Conservation (phyloP, 2,888 invertebrate genomes). For the Sarcophaga caerulescens region DNA sequence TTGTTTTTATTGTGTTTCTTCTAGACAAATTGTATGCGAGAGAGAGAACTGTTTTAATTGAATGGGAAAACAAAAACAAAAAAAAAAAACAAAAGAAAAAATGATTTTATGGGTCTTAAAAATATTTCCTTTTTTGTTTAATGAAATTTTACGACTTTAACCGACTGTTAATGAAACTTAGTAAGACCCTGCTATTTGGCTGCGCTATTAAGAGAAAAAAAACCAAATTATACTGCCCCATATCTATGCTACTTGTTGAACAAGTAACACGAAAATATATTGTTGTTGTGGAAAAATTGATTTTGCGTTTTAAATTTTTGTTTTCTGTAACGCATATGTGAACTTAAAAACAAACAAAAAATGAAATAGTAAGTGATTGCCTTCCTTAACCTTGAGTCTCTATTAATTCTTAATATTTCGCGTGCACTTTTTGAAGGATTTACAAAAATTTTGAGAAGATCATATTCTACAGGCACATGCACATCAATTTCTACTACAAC, state of each 20-base stretch:
- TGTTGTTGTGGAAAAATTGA: conserved; percentile 23
- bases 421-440: too few relatives aligned
- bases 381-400: conserved; percentile 52
- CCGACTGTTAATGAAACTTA: conserved; percentile 45
- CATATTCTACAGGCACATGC: too few relatives aligned
- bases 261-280: conserved; percentile 3
- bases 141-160: conserved; percentile 64
- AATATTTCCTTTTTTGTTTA: conserved; percentile 45
- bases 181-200: background rate
- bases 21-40: background rate
- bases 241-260: conserved; percentile 22
- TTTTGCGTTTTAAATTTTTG: conserved; percentile 53
- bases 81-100: background rate
- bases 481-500: too few relatives aligned
- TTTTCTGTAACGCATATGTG: conserved; percentile 55
- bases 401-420: conserved; percentile 21
- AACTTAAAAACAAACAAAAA: conserved; percentile 33
- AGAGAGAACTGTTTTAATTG: background rate
- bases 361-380: conserved; percentile 44
- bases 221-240: background rate
- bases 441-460: too few relatives aligned
- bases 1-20: conserved; percentile 10
- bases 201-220: background rate
- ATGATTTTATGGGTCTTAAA: conserved; percentile 39
- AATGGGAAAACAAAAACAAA: background rate